These are phyloP conservation scores for Haplochromis vanheusdeni DNA, from an alignment of 2,113 vertebrate species.

Conservation along the genomic window DNA sequence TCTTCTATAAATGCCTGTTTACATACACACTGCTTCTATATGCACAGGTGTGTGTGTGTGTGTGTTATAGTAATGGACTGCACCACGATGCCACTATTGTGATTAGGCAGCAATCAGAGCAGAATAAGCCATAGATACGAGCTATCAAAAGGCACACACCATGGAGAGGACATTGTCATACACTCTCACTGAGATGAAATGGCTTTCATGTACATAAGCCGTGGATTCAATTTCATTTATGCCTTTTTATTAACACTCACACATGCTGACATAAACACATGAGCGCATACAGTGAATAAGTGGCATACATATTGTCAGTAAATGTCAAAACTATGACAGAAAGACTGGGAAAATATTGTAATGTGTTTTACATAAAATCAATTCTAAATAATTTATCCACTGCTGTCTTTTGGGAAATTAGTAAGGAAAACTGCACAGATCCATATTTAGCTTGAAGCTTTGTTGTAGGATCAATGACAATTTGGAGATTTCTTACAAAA, in stretches of 20 bases:
- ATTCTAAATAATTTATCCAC: neutral
- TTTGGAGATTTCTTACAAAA: neutral
- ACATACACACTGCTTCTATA: neutral
- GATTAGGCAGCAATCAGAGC: slow-evolving; percentile 62
- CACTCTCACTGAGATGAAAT: neutral
- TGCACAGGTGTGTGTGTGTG: neutral
- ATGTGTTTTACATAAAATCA: slow-evolving; percentile 5
- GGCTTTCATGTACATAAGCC: neutral
- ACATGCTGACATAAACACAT: neutral
- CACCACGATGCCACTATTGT: slow-evolving; percentile 21
- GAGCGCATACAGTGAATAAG: neutral
- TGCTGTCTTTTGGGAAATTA: neutral
- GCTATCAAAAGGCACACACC: slow-evolving; percentile 12
- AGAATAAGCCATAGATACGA: slow-evolving; percentile 47
- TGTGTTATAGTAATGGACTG: neutral
- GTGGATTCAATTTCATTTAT: neutral
- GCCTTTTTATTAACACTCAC: neutral
- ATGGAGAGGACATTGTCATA: neutral
- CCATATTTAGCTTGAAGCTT: neutral
- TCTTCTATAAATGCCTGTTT: neutral
- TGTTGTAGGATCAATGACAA: neutral
- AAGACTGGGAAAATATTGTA: neutral
- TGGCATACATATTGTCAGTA: neutral
- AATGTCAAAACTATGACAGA: neutral
- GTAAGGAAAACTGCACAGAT: neutral